Base-by-base conservation (phyloP, 1,140 invertebrate genomes). In the Onthophagus taurus region DNA sequence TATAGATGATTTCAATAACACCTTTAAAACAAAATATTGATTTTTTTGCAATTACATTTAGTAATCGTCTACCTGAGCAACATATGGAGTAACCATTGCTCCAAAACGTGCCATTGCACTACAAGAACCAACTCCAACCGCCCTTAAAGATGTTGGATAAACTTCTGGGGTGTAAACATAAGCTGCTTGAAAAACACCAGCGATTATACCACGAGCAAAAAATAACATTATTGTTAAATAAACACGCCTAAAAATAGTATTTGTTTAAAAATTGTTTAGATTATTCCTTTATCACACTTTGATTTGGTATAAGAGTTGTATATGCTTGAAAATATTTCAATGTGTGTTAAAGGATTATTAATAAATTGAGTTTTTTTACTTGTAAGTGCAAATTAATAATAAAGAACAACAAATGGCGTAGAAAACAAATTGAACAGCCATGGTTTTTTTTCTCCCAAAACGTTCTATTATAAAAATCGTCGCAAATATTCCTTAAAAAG, bases 101-200 rank as follows among this genome's bases (percentile, higher is more conserved):
- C 92, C 92, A 18, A 95, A 72, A 44, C 92, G 68, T 2, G 91
- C 89, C 74, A 95, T 89, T 2, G 83, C 85, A 58, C 85, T 89
- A 62, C 89, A 92, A 2, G 86, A 80, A 3, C 89, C 90, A 1
- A 95, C 79, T 1, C 90, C 91, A 24, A 91, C 80, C 20, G 88
- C 84, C 49, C 90, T 64, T 48, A 93, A 73, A 31, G 86, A 85
- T 3, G 89, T 94, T 0, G 92, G 90, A 65, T 95, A 95, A 42
- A 93, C 86, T 75, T 95, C 91, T 16, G 91, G 89, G 11, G 92
- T 95, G 56, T 97, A 96, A 11, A 96, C 89, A 60, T 97, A 96
- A 0, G 89, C 87, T 11, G 89, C 89, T 75, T 94, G 90, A 60
- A 97, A 96, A 3, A 93, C 80, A 2, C 90, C 89, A 19, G 89